Evolutionary conservation across 2,113 vertebrate species (phyloP).

Genomic region (Sphaerodactylus townsendi): DNA sequence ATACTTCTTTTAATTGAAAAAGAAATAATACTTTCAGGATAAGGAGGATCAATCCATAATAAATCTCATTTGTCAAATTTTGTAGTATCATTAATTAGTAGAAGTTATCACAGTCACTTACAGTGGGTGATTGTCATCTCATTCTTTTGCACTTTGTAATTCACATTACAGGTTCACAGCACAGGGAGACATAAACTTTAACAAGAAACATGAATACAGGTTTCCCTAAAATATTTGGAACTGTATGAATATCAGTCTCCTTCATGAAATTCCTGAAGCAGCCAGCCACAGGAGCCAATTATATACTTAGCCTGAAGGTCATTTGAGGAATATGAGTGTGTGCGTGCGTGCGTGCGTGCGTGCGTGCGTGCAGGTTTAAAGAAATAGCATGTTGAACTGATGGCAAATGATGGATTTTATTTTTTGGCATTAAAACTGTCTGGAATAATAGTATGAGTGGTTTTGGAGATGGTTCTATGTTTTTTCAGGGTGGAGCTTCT

Average conservation of each 20-base stretch:
- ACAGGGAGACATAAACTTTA: not conserved
- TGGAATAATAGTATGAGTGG: not conserved
- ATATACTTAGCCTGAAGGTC: not conserved
- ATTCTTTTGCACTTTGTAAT: not conserved
- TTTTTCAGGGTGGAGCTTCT: not conserved
- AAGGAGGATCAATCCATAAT: no score
- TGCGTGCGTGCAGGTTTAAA: no score
- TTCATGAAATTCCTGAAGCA: slow-evolving; percentile 18
- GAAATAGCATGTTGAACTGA: not conserved
- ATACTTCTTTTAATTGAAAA: no score
- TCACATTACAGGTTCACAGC: not conserved
- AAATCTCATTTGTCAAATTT: no score
- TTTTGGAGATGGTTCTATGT: not conserved
- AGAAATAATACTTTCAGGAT: no score
- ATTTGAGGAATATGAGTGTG: not conserved
- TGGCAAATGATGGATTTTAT: not conserved
- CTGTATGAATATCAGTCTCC: not conserved
- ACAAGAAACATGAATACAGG: not conserved
- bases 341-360: no score
- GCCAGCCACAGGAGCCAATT: not conserved
- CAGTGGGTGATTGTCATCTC: not conserved
- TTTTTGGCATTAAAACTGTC: not conserved
- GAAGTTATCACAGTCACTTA: not conserved
- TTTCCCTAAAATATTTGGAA: not conserved
- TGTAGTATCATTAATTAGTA: no score